These are phyloP conservation scores for Oceanites oceanicus DNA, from an alignment of 2,113 vertebrate species.

Conservation along the genomic window DNA sequence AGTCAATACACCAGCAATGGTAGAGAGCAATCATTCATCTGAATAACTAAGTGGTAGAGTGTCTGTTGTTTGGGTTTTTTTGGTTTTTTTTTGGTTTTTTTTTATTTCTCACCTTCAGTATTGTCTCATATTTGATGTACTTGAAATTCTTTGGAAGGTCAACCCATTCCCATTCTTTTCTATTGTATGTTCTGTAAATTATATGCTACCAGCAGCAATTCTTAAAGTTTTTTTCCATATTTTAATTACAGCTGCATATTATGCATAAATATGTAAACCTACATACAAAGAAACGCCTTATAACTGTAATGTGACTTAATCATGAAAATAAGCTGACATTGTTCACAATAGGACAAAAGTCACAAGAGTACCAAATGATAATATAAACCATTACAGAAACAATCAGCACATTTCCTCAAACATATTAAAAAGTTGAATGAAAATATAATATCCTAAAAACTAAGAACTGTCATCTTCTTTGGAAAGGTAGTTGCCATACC, in stretches of 20 bases:
- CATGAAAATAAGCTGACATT: neutral
- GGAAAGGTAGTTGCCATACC: slow-evolving; percentile 15
- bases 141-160: neutral
- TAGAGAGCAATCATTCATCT: neutral
- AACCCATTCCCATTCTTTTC: neutral
- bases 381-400: neutral
- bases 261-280: neutral
- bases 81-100: neutral
- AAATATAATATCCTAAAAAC: slow-evolving; percentile 27
- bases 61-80: neutral
- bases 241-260: neutral
- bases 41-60: neutral
- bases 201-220: neutral
- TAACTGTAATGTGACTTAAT: neutral
- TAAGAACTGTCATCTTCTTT: slow-evolving; percentile 18
- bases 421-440: slow-evolving; percentile 6
- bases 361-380: neutral
- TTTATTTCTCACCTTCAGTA: neutral
- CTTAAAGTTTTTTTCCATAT: neutral
- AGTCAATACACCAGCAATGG: neutral
- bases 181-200: neutral
- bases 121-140: neutral
- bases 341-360: neutral
- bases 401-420: neutral
- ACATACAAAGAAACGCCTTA: neutral